Conservation (phyloP, 2,113 vertebrate genomes). For the Zosterops borbonicus region DNA sequence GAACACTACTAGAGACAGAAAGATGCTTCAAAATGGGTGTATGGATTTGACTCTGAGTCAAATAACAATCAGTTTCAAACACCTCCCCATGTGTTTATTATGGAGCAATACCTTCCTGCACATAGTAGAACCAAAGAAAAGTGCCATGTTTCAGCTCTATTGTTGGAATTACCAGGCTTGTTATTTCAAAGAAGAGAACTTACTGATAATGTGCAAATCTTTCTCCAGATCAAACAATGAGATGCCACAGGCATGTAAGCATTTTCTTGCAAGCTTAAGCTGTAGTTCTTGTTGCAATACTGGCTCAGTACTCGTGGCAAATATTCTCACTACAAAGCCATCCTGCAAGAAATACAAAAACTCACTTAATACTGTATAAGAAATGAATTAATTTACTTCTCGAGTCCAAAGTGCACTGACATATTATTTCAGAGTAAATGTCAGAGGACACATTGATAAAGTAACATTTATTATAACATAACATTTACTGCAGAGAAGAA, state of each 20-base stretch:
- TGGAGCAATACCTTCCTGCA: background rate
- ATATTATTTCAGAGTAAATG: background rate
- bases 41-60: background rate
- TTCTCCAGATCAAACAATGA: slow-evolving; percentile 98
- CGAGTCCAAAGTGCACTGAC: background rate
- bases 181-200: slow-evolving; percentile 56
- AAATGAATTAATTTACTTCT: background rate
- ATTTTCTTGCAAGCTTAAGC: slow-evolving; percentile 97
- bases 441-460: background rate
- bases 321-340: slow-evolving; percentile 98
- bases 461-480: background rate
- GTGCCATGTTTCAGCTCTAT: background rate
- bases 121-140: background rate
- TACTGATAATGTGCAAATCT: slow-evolving; percentile 99
- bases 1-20: background rate
- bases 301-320: slow-evolving; percentile 93
- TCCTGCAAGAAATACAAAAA: slow-evolving; percentile 79
- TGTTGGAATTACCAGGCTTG: background rate
- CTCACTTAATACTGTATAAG: background rate
- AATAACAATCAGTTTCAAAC: background rate
- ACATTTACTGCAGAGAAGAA: background rate
- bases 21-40: background rate
- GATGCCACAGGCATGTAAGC: slow-evolving; percentile 97
- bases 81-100: background rate
- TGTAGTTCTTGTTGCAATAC: slow-evolving; percentile 96